Conservation (phyloP, 2,113 vertebrate species). For the Emydura subglobosa region DNA sequence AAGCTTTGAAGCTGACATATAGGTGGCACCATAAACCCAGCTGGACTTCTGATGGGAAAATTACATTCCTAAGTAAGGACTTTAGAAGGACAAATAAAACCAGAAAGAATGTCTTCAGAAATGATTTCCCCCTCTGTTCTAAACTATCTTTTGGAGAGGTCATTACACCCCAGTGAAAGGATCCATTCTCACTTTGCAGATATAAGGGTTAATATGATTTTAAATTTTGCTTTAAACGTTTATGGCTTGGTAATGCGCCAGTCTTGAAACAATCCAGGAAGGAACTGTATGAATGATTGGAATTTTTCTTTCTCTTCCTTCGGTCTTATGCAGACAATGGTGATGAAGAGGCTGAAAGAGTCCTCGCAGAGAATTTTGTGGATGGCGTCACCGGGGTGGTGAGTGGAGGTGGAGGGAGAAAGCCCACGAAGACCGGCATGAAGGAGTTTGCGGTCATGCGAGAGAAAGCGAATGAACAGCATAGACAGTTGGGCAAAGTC, state of each 20-base stretch:
- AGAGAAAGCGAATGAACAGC: constrained; percentile 82
- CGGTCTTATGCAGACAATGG: constrained; percentile 67
- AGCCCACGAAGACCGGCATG: constrained; percentile 73
- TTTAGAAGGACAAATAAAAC: constrained; percentile 61
- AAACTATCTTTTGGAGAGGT: constrained; percentile 50
- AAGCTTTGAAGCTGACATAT: constrained; percentile 24
- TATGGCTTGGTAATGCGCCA: constrained; percentile 47
- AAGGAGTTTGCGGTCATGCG: constrained; percentile 81
- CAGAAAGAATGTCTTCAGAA: constrained; percentile 61
- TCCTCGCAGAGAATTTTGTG: constrained; percentile 75
- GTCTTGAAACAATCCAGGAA: not conserved
- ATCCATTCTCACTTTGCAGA: constrained; percentile 65
- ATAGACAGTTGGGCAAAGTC: constrained; percentile 80
- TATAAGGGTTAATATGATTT: constrained; percentile 66
- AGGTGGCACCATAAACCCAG: constrained; percentile 38
- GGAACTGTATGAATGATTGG: not conserved
- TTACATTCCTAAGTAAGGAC: constrained; percentile 63
- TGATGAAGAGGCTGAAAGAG: constrained; percentile 71
- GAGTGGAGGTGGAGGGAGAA: constrained; percentile 62
- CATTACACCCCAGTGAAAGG: constrained; percentile 62
- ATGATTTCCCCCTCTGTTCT: constrained; percentile 25
- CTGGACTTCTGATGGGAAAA: constrained; percentile 70
- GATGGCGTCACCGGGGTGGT: constrained; percentile 73
- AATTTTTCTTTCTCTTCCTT: constrained; percentile 13
- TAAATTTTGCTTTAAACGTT: constrained; percentile 52